phyloP scores from a whole-genome alignment of 2,113 vertebrate species.

The Paramisgurnus dabryanus region DNA sequence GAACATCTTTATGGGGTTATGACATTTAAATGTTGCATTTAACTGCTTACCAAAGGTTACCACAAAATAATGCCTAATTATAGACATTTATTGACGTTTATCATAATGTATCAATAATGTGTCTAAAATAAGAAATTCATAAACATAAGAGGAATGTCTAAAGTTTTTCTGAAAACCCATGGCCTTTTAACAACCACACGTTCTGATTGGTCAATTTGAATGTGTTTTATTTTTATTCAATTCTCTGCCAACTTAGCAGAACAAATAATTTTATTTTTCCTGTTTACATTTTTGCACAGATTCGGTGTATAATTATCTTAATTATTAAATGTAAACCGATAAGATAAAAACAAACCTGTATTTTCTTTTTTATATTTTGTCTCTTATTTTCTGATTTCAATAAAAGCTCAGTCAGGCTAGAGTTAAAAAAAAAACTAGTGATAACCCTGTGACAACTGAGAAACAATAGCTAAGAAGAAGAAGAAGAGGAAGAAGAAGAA shows the following conservation, averaged over 20 bases:
- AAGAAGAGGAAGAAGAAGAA: too few relatives aligned
- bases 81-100: too few relatives aligned
- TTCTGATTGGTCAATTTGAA: not conserved
- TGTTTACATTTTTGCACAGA: not conserved
- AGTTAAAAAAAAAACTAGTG: not conserved
- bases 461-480: not conserved
- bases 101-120: too few relatives aligned
- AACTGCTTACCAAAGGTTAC: too few relatives aligned
- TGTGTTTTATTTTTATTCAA: not conserved
- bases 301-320: not conserved
- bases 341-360: not conserved
- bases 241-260: not conserved
- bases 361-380: too few relatives aligned
- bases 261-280: not conserved
- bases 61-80: too few relatives aligned
- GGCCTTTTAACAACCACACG: not conserved
- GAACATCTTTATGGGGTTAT: too few relatives aligned
- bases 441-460: not conserved
- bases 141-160: too few relatives aligned
- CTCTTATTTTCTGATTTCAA: not conserved
- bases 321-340: not conserved
- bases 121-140: too few relatives aligned
- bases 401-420: not conserved
- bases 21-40: too few relatives aligned
- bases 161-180: too few relatives aligned